Evolutionary conservation across 2,113 vertebrate species (phyloP), one percentile per base, ranked within the genome.

Genomic region (Corythornis cristatus): DNA sequence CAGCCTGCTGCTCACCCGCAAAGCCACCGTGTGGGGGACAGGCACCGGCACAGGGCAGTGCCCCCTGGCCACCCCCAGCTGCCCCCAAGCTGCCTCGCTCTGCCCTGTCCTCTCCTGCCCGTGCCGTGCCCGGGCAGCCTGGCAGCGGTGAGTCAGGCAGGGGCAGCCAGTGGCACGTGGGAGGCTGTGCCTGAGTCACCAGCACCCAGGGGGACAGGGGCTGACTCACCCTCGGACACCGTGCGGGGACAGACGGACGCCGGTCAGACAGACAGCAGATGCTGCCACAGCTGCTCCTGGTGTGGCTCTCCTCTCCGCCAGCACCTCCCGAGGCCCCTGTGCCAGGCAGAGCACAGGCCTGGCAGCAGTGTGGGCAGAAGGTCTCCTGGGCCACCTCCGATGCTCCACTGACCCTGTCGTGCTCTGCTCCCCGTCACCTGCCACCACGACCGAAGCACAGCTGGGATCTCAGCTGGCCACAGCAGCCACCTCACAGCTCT

Each of bases 281-380:
- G 81, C 56, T 37, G 86, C 50, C 16, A 3, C 40, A 5, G 74
- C 89, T 19, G 79, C 75, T 46, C 29, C 94, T 28, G 71, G 43
- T 20, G 64, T 67, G 7, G 53, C 2, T 4, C 2, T 23, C 72
- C 76, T 37, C 45, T 35, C 25, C 1, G 3, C 4, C 29, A 4
- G 72, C 1, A 0, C 58, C 10, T 40, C 19, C 31, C 13, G 1
- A 17, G 21, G n/a, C 3, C n/a, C 6, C 1, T 1, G 43, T 2
- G 3, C 6, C 0, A 0, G 23, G 87, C 48, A 65, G 12, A 28
- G 58, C 4, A 5, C 43, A 3, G 8, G 11, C 3, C 13, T 0
- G 3, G 60, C 57, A 23, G 17, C 1, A 31, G 2, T 2, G 0
- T 0, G 22, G 67, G 33, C 45, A 42, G 46, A 51, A 21, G 3